phyloP scores from a whole-genome alignment of 2,113 vertebrate species.

The Enhydra lutris region DNA sequence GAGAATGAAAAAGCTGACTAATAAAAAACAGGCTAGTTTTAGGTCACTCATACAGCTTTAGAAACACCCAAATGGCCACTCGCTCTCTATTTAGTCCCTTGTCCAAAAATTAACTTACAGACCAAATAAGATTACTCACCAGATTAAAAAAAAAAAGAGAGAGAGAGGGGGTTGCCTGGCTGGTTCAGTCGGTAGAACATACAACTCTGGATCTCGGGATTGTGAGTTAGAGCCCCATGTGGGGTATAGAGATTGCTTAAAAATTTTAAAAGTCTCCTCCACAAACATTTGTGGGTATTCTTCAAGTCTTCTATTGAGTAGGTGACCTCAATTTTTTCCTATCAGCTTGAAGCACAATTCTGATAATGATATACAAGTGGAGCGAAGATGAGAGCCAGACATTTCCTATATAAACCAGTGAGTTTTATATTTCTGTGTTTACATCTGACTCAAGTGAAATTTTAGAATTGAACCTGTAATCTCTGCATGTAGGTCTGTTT shows the following conservation, averaged over 20 bases:
- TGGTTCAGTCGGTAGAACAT: not conserved
- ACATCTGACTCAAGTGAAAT: not conserved
- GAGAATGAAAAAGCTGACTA: not conserved
- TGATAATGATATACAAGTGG: not conserved
- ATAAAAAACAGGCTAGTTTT: not conserved
- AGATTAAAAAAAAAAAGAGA: not conserved
- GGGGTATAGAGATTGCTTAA: not conserved
- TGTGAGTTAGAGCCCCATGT: not conserved
- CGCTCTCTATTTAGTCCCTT: not conserved
- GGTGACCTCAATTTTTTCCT: not conserved
- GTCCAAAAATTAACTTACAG: not conserved
- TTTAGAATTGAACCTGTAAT: not conserved
- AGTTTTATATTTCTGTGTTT: not conserved
- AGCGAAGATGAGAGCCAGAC: not conserved
- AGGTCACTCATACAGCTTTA: not conserved
- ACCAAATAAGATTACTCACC: not conserved
- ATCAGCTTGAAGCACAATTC: not conserved
- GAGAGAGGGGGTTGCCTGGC: not conserved
- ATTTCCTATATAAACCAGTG: not conserved
- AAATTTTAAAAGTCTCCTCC: not conserved
- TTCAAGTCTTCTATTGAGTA: not conserved
- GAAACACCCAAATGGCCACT: not conserved
- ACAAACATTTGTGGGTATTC: not conserved
- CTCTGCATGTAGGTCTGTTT: not conserved
- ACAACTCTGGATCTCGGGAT: not conserved